Conservation (phyloP, 2,888 invertebrate species). For the Lucinisca nassula region DNA sequence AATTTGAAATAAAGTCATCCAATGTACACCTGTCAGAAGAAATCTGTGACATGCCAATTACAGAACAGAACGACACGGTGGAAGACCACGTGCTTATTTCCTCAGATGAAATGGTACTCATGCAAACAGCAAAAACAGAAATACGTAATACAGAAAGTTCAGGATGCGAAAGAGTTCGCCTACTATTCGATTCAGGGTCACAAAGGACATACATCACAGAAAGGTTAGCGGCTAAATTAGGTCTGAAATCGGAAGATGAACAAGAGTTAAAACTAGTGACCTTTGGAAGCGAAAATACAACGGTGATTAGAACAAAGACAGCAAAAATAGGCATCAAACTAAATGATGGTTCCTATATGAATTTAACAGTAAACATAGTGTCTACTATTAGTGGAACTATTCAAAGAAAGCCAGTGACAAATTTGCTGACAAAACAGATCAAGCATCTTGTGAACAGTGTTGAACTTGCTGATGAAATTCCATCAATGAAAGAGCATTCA, state of each 20-base stretch:
- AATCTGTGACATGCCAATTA: background rate
- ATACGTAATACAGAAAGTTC: conserved; percentile 5
- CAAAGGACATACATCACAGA: conserved; percentile 30
- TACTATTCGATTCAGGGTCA: conserved; percentile 40
- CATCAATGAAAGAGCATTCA: no score
- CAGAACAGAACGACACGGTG: background rate
- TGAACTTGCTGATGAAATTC: no score
- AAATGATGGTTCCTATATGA: no score
- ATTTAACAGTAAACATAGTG: conserved; percentile 3
- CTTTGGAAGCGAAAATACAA: conserved; percentile 1
- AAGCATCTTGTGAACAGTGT: no score
- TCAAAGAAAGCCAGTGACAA: no score
- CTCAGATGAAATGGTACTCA: conserved; percentile 28
- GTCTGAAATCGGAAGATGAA: background rate
- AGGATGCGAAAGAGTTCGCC: background rate
- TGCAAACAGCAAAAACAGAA: conserved; percentile 29
- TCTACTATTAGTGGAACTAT: no score
- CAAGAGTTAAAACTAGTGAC: conserved; percentile 8
- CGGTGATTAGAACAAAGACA: background rate
- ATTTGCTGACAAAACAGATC: no score
- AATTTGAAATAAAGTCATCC: background rate
- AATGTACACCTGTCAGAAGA: background rate
- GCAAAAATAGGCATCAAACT: no score
- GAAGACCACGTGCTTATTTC: conserved; percentile 33
- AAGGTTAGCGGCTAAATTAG: background rate